These are phyloP conservation scores for Cettia cetti DNA, from an alignment of 2,113 vertebrate genomes.

Conservation along the genomic window DNA sequence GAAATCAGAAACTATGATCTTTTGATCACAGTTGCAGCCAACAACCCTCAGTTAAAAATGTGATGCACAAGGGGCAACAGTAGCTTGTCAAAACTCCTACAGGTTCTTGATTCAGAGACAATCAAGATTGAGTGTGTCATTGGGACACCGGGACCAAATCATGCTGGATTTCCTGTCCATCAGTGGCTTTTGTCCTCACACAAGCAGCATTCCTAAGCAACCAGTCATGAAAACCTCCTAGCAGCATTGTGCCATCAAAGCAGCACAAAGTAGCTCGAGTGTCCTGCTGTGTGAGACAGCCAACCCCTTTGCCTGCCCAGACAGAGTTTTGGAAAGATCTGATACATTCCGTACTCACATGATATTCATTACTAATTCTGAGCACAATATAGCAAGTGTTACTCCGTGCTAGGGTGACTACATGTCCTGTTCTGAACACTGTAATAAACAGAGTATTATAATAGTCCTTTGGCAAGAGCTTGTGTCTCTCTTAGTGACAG, in stretches of 20 bases:
- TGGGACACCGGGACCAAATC: background rate
- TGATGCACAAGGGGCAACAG: background rate
- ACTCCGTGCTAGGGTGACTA: background rate
- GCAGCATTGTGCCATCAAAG: background rate
- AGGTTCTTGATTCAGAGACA: background rate
- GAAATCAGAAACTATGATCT: background rate
- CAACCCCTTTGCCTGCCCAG: background rate
- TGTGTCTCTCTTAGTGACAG: background rate
- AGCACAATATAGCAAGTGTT: constrained; percentile 14
- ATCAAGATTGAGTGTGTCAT: background rate
- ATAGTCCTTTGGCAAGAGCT: background rate
- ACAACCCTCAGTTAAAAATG: background rate
- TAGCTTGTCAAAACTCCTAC: background rate
- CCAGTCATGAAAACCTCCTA: background rate
- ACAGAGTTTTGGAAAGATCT: background rate
- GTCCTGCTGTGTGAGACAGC: background rate
- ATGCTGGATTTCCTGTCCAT: background rate
- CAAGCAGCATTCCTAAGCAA: background rate
- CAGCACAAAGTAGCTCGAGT: background rate
- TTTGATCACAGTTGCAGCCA: background rate
- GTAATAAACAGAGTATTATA: background rate
- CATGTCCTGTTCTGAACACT: background rate
- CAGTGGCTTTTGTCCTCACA: background rate
- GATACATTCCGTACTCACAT: background rate
- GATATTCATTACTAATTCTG: background rate